Evolutionary conservation across 1,140 invertebrate genomes (phyloP).

Genomic region (Mycetomoellerius zeteki): DNA sequence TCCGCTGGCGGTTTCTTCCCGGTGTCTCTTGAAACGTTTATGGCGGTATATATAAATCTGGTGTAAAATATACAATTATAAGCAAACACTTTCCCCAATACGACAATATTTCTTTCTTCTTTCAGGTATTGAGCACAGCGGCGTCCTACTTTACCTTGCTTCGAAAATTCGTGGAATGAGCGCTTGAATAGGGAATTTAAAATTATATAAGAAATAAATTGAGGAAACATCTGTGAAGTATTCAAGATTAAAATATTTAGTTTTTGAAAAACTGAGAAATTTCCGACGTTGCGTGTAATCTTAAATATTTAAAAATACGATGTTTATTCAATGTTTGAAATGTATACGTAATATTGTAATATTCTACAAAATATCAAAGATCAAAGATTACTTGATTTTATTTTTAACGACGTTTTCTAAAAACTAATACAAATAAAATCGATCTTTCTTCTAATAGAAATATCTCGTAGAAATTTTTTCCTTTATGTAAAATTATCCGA

Average conservation of each 20-base stretch:
- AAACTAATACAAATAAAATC: not conserved
- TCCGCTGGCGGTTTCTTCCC: conserved; percentile 72
- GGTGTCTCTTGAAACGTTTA: conserved; percentile 69
- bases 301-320: not conserved
- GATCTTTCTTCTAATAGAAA: not conserved
- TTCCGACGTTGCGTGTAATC: not conserved
- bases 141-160: conserved; percentile 70
- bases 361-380: not conserved
- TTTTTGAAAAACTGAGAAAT: not conserved
- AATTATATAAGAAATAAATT: not conserved
- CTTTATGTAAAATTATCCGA: not conserved
- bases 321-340: not conserved
- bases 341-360: conserved; percentile 13
- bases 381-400: not conserved
- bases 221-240: not conserved
- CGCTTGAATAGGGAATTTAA: not conserved
- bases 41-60: conserved; percentile 60
- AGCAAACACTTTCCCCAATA: not conserved
- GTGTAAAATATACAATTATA: not conserved
- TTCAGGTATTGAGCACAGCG: conserved; percentile 66
- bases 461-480: not conserved
- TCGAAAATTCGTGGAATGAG: conserved; percentile 28
- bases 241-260: not conserved
- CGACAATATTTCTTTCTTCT: not conserved
- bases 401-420: not conserved